Evolutionary conservation across 2,888 invertebrate species (phyloP).

Genomic region (Ophioninae sp.): DNA sequence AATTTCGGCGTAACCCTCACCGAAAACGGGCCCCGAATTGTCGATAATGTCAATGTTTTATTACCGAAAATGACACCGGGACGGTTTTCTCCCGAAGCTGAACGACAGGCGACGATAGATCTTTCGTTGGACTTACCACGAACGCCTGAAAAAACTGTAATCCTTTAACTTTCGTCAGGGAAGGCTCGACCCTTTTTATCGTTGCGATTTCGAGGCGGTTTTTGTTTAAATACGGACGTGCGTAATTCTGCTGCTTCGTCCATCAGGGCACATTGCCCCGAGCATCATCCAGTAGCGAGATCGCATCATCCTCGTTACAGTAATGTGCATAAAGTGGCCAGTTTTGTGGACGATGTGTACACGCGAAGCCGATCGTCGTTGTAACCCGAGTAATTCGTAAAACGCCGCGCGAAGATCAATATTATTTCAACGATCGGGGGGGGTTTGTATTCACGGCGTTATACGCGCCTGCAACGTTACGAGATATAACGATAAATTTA

Average conservation of each 20-base stretch:
- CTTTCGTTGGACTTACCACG: background rate
- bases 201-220: background rate
- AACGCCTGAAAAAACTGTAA: background rate
- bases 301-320: background rate
- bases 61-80: background rate
- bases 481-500: constrained; percentile 61
- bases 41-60: background rate
- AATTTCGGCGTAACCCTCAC: background rate
- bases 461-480: constrained; percentile 44
- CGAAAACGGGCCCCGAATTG: background rate
- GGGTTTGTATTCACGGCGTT: constrained; percentile 41
- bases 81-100: background rate
- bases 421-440: constrained; percentile 57
- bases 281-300: background rate
- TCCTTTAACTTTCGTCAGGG: background rate
- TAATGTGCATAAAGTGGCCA: constrained; percentile 25
- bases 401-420: constrained; percentile 58
- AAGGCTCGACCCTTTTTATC: background rate
- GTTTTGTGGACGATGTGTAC: constrained; percentile 3
- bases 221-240: background rate
- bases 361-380: constrained; percentile 12
- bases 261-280: background rate
- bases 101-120: background rate
- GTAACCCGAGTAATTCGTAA: constrained; percentile 46
- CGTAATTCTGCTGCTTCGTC: background rate